A percentile compares a stretch with the other conserved stretches of the same genome.
phyloP scores from a whole-genome alignment of 1,140 invertebrate genomes.

The Bombyx mandarina region DNA sequence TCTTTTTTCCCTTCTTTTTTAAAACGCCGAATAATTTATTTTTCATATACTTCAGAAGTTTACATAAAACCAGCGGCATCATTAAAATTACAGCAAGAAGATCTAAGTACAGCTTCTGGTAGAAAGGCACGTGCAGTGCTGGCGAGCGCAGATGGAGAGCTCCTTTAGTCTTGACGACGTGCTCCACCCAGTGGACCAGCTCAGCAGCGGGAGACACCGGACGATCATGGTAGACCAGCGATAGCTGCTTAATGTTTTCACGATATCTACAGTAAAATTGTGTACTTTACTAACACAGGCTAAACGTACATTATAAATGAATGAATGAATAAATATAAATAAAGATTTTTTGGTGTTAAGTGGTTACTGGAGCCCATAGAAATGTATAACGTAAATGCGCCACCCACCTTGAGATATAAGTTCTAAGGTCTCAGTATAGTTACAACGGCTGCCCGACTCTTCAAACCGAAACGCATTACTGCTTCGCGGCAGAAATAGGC shows the following conservation, averaged over 20 bases:
- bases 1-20: background rate
- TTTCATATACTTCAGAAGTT: background rate
- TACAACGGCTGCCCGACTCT: no score
- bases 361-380: no score
- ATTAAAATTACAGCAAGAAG: slow-evolving; percentile 15
- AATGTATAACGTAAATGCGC: no score
- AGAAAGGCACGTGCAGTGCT: slow-evolving; percentile 27
- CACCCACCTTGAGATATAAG: no score
- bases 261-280: slow-evolving; percentile 18
- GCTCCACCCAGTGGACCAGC: slow-evolving; percentile 39
- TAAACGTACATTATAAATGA: no score
- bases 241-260: slow-evolving; percentile 24
- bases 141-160: slow-evolving; percentile 39
- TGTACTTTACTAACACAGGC: background rate
- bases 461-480: no score
- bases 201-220: slow-evolving; percentile 30
- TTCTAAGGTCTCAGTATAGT: no score
- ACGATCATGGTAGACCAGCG: slow-evolving; percentile 35
- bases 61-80: background rate
- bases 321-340: no score
- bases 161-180: slow-evolving; percentile 33
- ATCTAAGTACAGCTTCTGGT: slow-evolving; percentile 37
- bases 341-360: no score
- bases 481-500: no score
- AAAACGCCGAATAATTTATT: background rate